A percentile compares a stretch with the other conserved stretches of the same genome.
These are phyloP conservation scores for Cepaea hortensis DNA, from an alignment of 2,888 invertebrate genomes.

Conservation along the genomic window DNA sequence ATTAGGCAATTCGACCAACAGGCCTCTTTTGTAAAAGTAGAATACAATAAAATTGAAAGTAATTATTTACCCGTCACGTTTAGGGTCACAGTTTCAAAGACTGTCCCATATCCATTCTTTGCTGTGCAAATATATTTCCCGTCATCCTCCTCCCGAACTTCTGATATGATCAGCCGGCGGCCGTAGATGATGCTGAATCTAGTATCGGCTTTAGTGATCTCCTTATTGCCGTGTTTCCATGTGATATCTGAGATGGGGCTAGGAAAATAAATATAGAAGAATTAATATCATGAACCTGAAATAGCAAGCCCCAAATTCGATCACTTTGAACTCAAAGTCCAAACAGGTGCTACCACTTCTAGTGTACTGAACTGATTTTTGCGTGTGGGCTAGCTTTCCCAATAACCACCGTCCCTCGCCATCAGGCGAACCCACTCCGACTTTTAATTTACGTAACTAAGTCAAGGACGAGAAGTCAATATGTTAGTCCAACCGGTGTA, in stretches of 20 bases:
- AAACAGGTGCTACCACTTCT: too few relatives aligned
- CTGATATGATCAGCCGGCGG: neutral
- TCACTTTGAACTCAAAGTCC: too few relatives aligned
- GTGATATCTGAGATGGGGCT: constrained; percentile 17
- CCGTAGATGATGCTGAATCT: constrained; percentile 1
- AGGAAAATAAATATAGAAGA: neutral
- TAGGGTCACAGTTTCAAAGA: neutral
- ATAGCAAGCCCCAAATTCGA: neutral
- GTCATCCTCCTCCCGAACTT: neutral
- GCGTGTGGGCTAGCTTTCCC: too few relatives aligned
- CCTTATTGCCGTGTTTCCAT: constrained; percentile 22
- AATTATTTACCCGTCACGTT: constrained; percentile 35
- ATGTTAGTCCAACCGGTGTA: too few relatives aligned
- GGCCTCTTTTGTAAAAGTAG: too few relatives aligned
- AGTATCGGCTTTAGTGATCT: neutral
- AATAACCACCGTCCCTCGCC: too few relatives aligned
- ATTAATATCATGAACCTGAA: neutral
- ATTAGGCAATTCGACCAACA: too few relatives aligned
- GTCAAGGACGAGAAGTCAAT: too few relatives aligned
- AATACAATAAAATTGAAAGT: too few relatives aligned
- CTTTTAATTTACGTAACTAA: too few relatives aligned
- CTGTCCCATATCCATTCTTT: neutral
- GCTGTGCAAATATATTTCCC: constrained; percentile 6
- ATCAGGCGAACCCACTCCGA: too few relatives aligned
- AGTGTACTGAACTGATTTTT: too few relatives aligned